phyloP scores from a whole-genome alignment of 2,797 vertebrate species.

The Eulemur albifrons region DNA sequence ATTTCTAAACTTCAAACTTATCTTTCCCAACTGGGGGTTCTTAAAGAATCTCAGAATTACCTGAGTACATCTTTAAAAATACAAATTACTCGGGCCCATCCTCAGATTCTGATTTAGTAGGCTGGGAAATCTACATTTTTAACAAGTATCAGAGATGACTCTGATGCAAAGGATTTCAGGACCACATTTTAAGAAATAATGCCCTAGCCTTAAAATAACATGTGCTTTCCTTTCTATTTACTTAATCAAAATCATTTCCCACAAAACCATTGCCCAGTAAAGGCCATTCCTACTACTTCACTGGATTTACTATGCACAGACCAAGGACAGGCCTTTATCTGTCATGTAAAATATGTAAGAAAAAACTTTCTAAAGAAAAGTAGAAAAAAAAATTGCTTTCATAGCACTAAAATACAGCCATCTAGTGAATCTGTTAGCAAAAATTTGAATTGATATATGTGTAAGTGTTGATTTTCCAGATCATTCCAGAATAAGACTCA shows the following conservation, averaged over 20 bases:
- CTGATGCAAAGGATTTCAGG: not conserved
- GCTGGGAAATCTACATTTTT: not conserved
- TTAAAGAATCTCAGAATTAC: not conserved
- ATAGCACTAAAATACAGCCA: not conserved
- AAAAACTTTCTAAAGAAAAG: slow-evolving; percentile 31
- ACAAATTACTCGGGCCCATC: not conserved
- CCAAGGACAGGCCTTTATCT: not conserved
- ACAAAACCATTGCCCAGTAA: not conserved
- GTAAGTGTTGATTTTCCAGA: not conserved
- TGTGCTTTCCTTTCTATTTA: not conserved
- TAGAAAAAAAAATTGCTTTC: not conserved
- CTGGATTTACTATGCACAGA: not conserved
- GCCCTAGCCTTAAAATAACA: not conserved
- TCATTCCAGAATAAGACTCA: not conserved
- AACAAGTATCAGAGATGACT: not conserved
- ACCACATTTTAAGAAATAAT: not conserved
- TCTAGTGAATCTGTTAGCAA: not conserved
- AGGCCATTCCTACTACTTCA: not conserved
- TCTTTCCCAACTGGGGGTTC: not conserved
- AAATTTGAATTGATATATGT: not conserved
- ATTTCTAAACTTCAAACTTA: not conserved
- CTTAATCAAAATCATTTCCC: not conserved
- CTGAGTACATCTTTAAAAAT: not conserved
- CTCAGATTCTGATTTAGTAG: not conserved
- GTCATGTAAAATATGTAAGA: not conserved